Conservation (phyloP, 2,113 vertebrate species). For the Erythrocercus mccallii region DNA sequence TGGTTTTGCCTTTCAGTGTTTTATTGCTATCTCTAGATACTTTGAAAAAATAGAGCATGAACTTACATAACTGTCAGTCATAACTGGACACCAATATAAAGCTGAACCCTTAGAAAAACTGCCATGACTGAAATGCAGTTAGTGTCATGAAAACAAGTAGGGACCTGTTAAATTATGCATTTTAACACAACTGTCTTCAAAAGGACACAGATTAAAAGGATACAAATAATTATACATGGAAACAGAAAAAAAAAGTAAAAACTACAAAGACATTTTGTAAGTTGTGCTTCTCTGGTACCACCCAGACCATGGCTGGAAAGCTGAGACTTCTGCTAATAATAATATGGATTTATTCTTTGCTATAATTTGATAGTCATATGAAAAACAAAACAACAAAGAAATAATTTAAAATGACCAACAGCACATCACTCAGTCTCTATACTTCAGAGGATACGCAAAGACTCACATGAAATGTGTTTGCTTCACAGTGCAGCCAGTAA, state of each 20-base stretch:
- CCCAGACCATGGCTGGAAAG: not conserved
- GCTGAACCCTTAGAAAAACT: not conserved
- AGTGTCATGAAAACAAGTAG: conserved; percentile 21
- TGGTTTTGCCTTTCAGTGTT: not conserved
- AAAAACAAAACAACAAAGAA: not conserved
- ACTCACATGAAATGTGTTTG: not conserved
- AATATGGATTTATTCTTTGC: not conserved
- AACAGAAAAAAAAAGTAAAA: not conserved
- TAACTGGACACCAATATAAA: conserved; percentile 44
- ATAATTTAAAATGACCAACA: not conserved
- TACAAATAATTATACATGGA: not conserved
- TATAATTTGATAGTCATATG: not conserved
- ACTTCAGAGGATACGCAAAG: not conserved
- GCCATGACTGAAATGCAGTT: conserved; percentile 16
- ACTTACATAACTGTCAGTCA: not conserved
- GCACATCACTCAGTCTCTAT: not conserved
- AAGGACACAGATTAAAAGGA: not conserved
- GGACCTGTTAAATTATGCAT: conserved; percentile 31
- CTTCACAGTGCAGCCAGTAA: not conserved
- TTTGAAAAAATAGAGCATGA: not conserved
- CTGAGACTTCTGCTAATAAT: not conserved
- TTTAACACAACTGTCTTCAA: conserved; percentile 11
- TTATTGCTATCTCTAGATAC: not conserved
- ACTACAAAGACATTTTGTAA: not conserved
- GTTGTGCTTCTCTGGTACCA: not conserved